Percentiles rank a stretch among this genome's conserved stretches.
Evolutionary conservation across 2,888 invertebrate genomes (phyloP).

Genomic region (Panopea generosa): DNA sequence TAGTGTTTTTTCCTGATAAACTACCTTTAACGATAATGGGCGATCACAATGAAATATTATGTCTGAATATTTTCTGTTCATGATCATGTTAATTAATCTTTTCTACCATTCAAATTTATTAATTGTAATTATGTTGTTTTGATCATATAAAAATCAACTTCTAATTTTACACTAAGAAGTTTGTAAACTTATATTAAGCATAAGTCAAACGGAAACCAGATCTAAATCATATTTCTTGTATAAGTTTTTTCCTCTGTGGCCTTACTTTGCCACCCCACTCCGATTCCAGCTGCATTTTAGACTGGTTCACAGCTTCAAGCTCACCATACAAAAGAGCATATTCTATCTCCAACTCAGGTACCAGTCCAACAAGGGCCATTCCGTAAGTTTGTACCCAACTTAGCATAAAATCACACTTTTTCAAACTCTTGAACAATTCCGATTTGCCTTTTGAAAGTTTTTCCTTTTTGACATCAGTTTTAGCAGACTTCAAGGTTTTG

Average conservation of each 20-base stretch:
- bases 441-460: neutral
- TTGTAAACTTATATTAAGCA: too few relatives aligned
- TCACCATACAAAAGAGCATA: conserved; percentile 60
- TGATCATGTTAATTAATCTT: too few relatives aligned
- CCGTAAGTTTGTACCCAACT: conserved; percentile 79
- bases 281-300: conserved; percentile 53
- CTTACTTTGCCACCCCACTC: conserved; percentile 64
- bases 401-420: conserved; percentile 75
- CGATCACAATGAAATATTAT: too few relatives aligned
- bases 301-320: conserved; percentile 49
- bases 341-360: conserved; percentile 72
- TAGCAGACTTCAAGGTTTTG: conserved; percentile 32
- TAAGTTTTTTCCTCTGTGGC: conserved; percentile 50
- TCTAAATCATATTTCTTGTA: conserved; percentile 61
- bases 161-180: too few relatives aligned
- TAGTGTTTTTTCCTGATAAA: too few relatives aligned
- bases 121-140: too few relatives aligned
- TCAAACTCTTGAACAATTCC: conserved; percentile 42
- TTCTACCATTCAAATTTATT: too few relatives aligned
- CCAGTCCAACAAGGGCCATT: conserved; percentile 63
- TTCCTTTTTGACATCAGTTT: conserved; percentile 3
- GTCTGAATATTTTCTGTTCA: too few relatives aligned
- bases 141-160: too few relatives aligned
- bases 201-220: too few relatives aligned
- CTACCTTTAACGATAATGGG: too few relatives aligned